These are phyloP conservation scores for Agrypnus murinus DNA, from an alignment of 2,888 invertebrate species.

Conservation along the genomic window DNA sequence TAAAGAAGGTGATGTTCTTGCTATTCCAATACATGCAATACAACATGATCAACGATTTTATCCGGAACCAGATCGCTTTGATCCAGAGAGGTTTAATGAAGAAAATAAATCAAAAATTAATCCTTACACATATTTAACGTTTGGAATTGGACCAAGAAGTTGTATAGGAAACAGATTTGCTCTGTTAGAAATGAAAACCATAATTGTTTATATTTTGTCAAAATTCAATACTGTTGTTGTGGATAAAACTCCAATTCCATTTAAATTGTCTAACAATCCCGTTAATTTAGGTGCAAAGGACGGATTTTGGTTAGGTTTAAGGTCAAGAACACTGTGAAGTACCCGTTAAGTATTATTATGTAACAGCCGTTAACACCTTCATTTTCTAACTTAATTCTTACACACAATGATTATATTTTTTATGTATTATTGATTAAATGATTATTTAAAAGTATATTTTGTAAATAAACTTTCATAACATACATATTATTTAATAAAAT, in stretches of 20 bases:
- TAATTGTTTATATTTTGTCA: slow-evolving; percentile 59
- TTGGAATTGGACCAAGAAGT: slow-evolving; percentile 76
- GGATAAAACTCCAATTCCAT: slow-evolving; percentile 54
- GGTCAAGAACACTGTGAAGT: no score
- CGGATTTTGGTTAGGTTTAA: slow-evolving; percentile 11
- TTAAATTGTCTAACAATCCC: not conserved
- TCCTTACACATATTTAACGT: slow-evolving; percentile 67
- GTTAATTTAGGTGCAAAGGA: not conserved
- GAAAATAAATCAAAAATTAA: slow-evolving; percentile 68
- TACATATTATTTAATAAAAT: no score
- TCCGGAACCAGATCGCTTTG: slow-evolving; percentile 71
- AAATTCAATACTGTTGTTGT: slow-evolving; percentile 60
- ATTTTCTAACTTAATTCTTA: no score
- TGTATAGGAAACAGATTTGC: slow-evolving; percentile 74
- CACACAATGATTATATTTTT: no score
- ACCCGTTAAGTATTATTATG: no score
- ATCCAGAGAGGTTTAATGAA: slow-evolving; percentile 71
- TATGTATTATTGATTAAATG: no score
- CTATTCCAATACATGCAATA: slow-evolving; percentile 66
- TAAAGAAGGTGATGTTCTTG: slow-evolving; percentile 63
- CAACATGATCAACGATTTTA: slow-evolving; percentile 71
- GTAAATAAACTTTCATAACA: no score
- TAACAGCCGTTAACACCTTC: no score
- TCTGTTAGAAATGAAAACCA: slow-evolving; percentile 60
- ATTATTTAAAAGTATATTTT: no score